Evolutionary conservation across 2,797 vertebrate genomes (phyloP).

Genomic region (Bradypodion pumilum): DNA sequence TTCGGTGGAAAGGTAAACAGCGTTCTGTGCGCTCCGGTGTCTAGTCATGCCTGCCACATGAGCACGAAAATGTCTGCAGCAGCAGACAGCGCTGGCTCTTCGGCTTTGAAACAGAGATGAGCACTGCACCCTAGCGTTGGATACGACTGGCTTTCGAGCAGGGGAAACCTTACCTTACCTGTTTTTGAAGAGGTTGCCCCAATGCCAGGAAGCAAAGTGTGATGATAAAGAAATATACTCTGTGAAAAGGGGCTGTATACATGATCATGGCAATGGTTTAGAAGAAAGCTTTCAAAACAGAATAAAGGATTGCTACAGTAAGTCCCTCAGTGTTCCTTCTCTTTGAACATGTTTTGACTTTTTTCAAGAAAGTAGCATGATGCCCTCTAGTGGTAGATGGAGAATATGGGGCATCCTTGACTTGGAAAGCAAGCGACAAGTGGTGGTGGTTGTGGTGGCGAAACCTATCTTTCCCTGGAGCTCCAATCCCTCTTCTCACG

Average conservation of each 20-base stretch:
- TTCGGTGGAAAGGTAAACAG: too few species aligned
- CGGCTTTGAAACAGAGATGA: too few species aligned
- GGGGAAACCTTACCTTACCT: too few species aligned
- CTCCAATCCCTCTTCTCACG: background rate
- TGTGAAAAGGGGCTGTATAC: too few species aligned
- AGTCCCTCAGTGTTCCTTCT: background rate
- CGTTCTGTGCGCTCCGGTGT: too few species aligned
- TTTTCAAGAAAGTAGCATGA: background rate
- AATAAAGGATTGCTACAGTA: background rate
- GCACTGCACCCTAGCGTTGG: too few species aligned
- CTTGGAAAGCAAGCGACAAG: background rate
- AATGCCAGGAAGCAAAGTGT: background rate
- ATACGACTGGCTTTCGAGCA: too few species aligned
- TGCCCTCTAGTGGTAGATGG: constrained; percentile 3
- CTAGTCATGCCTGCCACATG: too few species aligned
- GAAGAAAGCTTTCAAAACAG: background rate
- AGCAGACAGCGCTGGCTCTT: too few species aligned
- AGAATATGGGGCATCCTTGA: background rate
- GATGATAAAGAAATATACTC: background rate
- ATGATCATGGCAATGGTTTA: background rate
- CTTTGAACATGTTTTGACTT: background rate
- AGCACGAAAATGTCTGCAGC: too few species aligned
- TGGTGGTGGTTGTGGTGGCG: too few species aligned
- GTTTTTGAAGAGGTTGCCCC: background rate
- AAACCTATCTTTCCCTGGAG: background rate